These are phyloP conservation scores for Hyperopisus bebe DNA, from an alignment of 2,113 vertebrate species.

Conservation along the genomic window DNA sequence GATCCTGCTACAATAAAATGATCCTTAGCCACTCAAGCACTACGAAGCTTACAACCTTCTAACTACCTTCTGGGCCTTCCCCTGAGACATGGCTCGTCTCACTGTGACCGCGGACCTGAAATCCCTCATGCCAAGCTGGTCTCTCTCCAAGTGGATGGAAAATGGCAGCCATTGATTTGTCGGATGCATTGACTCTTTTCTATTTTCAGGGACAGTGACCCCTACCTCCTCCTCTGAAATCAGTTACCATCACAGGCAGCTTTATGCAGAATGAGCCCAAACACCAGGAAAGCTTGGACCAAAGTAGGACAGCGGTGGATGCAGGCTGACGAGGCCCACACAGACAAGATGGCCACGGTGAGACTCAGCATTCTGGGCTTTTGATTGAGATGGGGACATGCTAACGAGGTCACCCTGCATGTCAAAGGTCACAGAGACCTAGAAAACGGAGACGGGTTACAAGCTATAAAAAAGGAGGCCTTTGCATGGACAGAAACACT, in stretches of 20 bases:
- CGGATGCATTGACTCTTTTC: not conserved
- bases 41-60: not conserved
- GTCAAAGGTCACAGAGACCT: not conserved
- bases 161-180: not conserved
- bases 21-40: not conserved
- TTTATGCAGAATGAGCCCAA: not conserved
- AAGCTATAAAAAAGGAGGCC: not conserved
- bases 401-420: not conserved
- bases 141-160: not conserved
- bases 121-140: not conserved
- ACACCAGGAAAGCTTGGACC: not conserved
- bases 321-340: not conserved
- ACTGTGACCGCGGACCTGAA: not conserved
- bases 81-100: not conserved
- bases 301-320: not conserved
- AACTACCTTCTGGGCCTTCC: not conserved
- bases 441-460: not conserved
- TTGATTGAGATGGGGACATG: not conserved
- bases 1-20: not conserved
- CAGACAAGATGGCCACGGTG: not conserved
- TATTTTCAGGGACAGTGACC: not conserved
- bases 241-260: not conserved
- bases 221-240: not conserved
- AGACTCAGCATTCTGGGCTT: not conserved
- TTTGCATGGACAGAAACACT: not conserved